Evolutionary conservation across 2,113 vertebrate species (phyloP), one percentile per base, ranked within the genome.

Genomic region (Meles meles): DNA sequence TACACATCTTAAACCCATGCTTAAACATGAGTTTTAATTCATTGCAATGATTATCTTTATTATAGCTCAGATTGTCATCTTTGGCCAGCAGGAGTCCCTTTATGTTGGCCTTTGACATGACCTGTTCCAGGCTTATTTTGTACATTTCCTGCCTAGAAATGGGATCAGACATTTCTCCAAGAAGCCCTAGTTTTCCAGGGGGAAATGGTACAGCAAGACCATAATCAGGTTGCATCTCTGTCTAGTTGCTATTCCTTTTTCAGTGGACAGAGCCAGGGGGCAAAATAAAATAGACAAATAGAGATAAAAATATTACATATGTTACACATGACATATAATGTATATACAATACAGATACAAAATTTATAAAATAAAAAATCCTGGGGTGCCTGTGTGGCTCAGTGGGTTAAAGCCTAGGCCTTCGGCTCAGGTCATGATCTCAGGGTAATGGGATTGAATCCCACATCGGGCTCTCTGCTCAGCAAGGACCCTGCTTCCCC

Each of bases 1-100:
- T 31, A 93, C 65, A 93, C 3, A 23, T 59, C 94, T 77, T 85
- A 96, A 97, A 71, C 4, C 77, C 37, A 12, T 25, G 77, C 63
- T 96, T 96, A 94, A 93, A 71, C 11, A 77, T 10, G 52, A 49
- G 17, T 92, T 96, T 83, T 71, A 85, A 88, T 87, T 65, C 44
- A 69, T 18, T 61, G 71, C 39, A 80, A 88, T 59, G 61, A 4
- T 79, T 49, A 88, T 52, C 20, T 34, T 74, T 88, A 81, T 88
- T 84, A 95, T 39, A 92, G 37, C 39, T 74, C 29, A 69, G 65
- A 31, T 34, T 59, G 61, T 94, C 90, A 80, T 76, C 59, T n/a
- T 59, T 44, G 76, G 25, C 34, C 37, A 93, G 21, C 21, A 29
- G 25, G 37, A 85, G 9, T 37, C 81, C 94, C 88, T 67, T 59